Percentiles rank a stretch among this genome's conserved stretches.
Evolutionary conservation across 2,113 vertebrate species (phyloP).

Genomic region (Saccopteryx bilineata): DNA sequence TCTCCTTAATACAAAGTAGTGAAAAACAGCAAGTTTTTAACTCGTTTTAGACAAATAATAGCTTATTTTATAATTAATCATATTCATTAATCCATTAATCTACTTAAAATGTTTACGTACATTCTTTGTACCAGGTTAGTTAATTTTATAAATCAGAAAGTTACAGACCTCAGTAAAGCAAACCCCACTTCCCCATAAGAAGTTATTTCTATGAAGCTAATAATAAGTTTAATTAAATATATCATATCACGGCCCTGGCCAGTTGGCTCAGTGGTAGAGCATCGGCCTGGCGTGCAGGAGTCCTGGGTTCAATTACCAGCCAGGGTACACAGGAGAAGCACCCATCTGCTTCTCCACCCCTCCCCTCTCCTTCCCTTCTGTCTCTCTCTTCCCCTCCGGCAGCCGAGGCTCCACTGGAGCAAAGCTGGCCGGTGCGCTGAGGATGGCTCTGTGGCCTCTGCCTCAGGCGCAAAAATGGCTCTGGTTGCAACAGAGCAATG

Average conservation of each 20-base stretch:
- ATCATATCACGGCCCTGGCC: background rate
- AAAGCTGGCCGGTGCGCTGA: too few relatives aligned
- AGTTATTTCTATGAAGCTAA: constrained; percentile 50
- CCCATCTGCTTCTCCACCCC: too few relatives aligned
- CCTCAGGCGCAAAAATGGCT: too few relatives aligned
- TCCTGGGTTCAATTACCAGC: too few relatives aligned
- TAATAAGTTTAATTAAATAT: constrained; percentile 60
- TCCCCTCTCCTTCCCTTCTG: too few relatives aligned
- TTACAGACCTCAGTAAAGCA: background rate
- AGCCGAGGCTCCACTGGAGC: too few relatives aligned
- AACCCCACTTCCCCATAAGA: background rate
- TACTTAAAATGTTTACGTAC: constrained; percentile 40
- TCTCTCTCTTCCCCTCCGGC: too few relatives aligned
- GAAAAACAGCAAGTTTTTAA: constrained; percentile 48
- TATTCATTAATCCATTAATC: constrained; percentile 1
- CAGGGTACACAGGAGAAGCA: too few relatives aligned
- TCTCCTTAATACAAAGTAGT: constrained; percentile 42
- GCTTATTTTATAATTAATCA: constrained; percentile 8
- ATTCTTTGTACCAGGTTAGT: constrained; percentile 20
- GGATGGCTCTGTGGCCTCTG: too few relatives aligned
- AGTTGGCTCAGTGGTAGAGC: too few relatives aligned
- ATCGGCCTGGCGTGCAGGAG: too few relatives aligned
- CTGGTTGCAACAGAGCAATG: too few relatives aligned
- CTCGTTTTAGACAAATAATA: constrained; percentile 52
- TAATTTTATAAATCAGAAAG: constrained; percentile 55